Evolutionary conservation across 2,797 vertebrate genomes (phyloP).

Genomic region (Anomalospiza imberbis): DNA sequence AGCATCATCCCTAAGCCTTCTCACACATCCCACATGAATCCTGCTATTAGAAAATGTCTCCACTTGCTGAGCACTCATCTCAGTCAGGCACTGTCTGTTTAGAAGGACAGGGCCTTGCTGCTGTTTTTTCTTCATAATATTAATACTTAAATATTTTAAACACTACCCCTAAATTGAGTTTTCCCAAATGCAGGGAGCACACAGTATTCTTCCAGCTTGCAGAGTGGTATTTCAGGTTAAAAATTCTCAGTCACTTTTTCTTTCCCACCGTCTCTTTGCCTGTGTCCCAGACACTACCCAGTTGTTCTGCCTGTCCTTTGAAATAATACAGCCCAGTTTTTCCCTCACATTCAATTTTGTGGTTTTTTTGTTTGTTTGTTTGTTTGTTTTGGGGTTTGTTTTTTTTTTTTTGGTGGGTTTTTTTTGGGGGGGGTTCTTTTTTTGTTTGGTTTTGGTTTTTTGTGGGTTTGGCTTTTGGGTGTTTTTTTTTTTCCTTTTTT

Average conservation of each 20-base stretch:
- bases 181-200: not conserved
- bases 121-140: not conserved
- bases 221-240: not conserved
- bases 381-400: not conserved
- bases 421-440: too few species aligned
- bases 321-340: not conserved
- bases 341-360: not conserved
- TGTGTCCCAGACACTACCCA: not conserved
- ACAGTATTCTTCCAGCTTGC: not conserved
- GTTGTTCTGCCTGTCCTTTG: not conserved
- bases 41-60: not conserved
- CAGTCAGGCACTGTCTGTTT: not conserved
- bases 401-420: not conserved
- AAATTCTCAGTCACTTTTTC: not conserved
- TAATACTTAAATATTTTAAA: not conserved
- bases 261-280: not conserved
- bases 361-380: not conserved
- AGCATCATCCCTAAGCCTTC: not conserved
- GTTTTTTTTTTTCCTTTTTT: not conserved
- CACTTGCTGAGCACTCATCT: not conserved
- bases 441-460: not conserved
- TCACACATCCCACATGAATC: not conserved
- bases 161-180: not conserved
- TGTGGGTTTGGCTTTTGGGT: too few species aligned
- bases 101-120: not conserved